These are phyloP conservation scores for Rhinogobius similis DNA, from an alignment of 2,113 vertebrate species.

Conservation along the genomic window DNA sequence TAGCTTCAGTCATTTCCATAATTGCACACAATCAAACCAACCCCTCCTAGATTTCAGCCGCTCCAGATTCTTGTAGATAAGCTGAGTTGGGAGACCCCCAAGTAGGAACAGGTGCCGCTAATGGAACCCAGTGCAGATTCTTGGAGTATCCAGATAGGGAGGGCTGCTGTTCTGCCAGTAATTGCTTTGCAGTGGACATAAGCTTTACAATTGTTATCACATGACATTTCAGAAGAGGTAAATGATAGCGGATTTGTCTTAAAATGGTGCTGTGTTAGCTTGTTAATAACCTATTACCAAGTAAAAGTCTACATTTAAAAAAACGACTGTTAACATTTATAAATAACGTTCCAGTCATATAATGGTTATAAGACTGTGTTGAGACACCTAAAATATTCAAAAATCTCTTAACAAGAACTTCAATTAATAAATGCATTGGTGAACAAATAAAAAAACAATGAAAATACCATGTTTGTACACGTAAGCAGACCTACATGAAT, in stretches of 20 bases:
- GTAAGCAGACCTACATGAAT: too few species aligned
- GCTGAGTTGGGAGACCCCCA: conserved; percentile 73
- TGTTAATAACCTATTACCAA: too few species aligned
- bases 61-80: conserved; percentile 78
- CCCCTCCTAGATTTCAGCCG: conserved; percentile 71
- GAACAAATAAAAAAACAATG: background rate
- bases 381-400: too few species aligned
- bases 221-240: conserved; percentile 64
- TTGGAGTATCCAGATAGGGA: conserved; percentile 35
- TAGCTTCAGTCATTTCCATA: conserved; percentile 75
- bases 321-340: too few species aligned
- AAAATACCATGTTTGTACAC: background rate
- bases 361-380: too few species aligned
- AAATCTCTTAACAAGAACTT: too few species aligned
- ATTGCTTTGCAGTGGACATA: conserved; percentile 57
- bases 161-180: conserved; percentile 49
- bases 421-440: background rate
- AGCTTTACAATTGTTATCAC: conserved; percentile 62
- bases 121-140: conserved; percentile 71
- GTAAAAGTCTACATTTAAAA: too few species aligned
- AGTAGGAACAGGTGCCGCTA: conserved; percentile 80
- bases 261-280: conserved; percentile 38
- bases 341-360: too few species aligned
- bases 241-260: conserved; percentile 69
- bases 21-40: conserved; percentile 79